Percentiles rank a stretch among this genome's conserved stretches.
Conservation (phyloP, 2,797 vertebrate genomes). For the Carcharodon carcharias region DNA sequence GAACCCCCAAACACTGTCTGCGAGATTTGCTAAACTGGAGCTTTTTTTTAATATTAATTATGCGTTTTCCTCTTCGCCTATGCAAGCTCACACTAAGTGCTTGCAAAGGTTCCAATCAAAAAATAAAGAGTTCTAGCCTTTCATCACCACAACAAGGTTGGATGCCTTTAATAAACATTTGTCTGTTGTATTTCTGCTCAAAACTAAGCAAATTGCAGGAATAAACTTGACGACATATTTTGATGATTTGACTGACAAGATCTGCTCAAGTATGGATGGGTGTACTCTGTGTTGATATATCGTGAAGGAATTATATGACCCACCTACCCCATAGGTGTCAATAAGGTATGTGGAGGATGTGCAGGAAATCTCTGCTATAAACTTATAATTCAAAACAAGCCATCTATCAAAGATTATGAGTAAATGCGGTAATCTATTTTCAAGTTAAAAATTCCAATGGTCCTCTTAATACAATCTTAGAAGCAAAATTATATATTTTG, state of each 20-base stretch:
- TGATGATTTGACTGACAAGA: not conserved
- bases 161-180: not conserved
- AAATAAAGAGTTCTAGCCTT: not conserved
- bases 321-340: not conserved
- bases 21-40: not conserved
- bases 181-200: not conserved
- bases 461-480: not conserved
- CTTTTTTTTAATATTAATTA: not conserved
- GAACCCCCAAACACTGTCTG: not conserved
- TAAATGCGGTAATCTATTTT: not conserved
- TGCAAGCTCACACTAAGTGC: not conserved
- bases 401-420: not conserved
- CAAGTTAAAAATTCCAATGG: not conserved
- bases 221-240: not conserved
- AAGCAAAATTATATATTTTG: not conserved
- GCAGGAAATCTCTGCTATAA: not conserved
- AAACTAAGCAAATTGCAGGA: not conserved
- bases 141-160: not conserved
- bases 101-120: not conserved
- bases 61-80: not conserved
- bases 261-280: not conserved
- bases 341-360: not conserved
- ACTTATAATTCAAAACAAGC: not conserved
- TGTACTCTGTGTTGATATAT: not conserved
- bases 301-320: not conserved